Evolutionary conservation across 1,140 invertebrate species (phyloP), one percentile per base, ranked within the genome.

Genomic region (Drosophila ironensis): DNA sequence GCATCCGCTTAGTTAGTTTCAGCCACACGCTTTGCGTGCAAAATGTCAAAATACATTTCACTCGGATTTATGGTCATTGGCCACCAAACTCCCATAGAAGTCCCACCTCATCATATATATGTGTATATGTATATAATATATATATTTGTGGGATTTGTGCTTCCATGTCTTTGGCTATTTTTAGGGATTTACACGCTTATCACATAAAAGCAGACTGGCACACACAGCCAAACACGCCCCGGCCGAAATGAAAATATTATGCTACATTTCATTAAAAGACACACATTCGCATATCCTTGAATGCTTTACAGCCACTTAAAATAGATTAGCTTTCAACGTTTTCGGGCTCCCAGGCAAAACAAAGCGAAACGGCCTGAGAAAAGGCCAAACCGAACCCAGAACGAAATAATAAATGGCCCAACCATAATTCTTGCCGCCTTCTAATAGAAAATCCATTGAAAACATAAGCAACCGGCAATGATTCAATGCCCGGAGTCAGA

Each of bases 21-120:
- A 47, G 37, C 28, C 76, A 69, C 60, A 64, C 66, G 56, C 70
- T 84, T 86, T 77, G 78, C 80, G 80, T 86, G 80, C 80, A 75
- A 80, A 86, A 86, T 86, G 80, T 86, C 80, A 86, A 86, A 86
- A 86, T 86, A 86, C 70, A 86, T 86, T 86, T 86, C 72, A 80
- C 74, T 84, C 70, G 80, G 84, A 84, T 84, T 84, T 84, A 84
- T 84, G 80, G 80, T 86, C 78, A 84, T 72, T 84, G 59, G 63
- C 12, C 69, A 76, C 57, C 68, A 47, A n/a, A 37, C 25, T 48
- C 47, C 20, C 37, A 30, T 54, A 17, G 46, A 46, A 52, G 40
- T 8, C 46, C 40, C 45, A 50, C 50, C 44, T 56, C 25, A 52
- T 64, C 38, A 14, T 11, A 22, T 56, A 24, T 54, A 20, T 52